A percentile compares a stretch with the other conserved stretches of the same genome.
Evolutionary conservation across 1,140 invertebrate genomes (phyloP).

Genomic region (Listronotus oregonensis): DNA sequence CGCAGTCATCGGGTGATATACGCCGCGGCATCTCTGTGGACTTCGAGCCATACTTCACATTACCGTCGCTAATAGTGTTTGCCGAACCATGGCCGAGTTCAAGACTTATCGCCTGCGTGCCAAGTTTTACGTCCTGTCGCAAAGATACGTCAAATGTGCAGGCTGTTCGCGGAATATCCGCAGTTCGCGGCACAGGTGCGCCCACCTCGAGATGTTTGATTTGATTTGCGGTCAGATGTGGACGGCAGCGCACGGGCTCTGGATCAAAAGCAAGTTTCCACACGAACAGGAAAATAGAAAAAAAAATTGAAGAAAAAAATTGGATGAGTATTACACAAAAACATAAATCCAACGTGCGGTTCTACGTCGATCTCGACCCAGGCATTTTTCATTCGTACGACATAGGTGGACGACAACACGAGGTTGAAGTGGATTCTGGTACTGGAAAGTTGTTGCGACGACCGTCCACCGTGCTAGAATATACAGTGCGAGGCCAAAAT

Average conservation of each 20-base stretch:
- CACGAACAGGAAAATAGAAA: conserved; percentile 1
- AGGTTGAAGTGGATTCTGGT: conserved; percentile 1
- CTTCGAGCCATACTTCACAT: not conserved
- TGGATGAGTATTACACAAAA: conserved; percentile 1
- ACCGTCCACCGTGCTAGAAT: conserved; percentile 1
- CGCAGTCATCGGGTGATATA: conserved; percentile 1
- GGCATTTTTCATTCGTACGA: conserved; percentile 1
- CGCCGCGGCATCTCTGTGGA: not conserved
- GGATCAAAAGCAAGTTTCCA: not conserved
- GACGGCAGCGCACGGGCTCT: not conserved
- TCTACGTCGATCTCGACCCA: conserved; percentile 1
- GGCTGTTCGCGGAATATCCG: not conserved
- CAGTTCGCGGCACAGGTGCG: conserved; percentile 1
- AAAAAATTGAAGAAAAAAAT: conserved; percentile 2
- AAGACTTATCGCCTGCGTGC: not conserved
- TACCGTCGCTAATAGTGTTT: conserved; percentile 1
- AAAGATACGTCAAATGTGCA: conserved; percentile 1
- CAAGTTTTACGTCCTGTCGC: not conserved
- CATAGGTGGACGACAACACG: conserved; percentile 1
- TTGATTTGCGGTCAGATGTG: conserved; percentile 1
- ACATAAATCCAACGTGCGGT: conserved; percentile 1
- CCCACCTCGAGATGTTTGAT: conserved; percentile 1
- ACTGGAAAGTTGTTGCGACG: conserved; percentile 1
- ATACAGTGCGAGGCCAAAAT: conserved; percentile 1
- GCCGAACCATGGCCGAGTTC: conserved; percentile 1